Percentiles rank a stretch among this genome's conserved stretches.
Evolutionary conservation across 1,140 invertebrate genomes (phyloP).

Genomic region (Cardiocondyla obscurior): DNA sequence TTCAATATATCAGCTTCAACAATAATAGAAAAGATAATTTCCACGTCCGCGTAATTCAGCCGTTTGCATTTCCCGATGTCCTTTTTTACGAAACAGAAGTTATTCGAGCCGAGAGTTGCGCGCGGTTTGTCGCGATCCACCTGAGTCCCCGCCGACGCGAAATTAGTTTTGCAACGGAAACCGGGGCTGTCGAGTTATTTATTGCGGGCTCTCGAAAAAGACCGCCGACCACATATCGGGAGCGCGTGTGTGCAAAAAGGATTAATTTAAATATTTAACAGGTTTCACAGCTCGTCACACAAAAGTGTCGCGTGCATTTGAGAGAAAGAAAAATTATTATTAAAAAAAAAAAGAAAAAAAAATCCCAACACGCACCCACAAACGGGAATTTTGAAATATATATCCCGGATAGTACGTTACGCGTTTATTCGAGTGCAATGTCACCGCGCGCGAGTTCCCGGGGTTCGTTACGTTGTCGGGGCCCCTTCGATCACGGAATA

Average conservation of each 20-base stretch:
- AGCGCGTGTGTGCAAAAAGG: neutral
- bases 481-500: neutral
- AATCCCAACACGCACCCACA: neutral
- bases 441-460: no score
- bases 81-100: slow-evolving; percentile 11
- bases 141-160: slow-evolving; percentile 18
- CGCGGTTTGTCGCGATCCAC: slow-evolving; percentile 24
- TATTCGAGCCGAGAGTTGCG: slow-evolving; percentile 21
- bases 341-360: slow-evolving; percentile 20
- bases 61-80: neutral
- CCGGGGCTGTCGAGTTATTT: slow-evolving; percentile 33
- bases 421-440: no score
- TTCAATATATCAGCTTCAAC: neutral
- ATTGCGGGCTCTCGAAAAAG: slow-evolving; percentile 18
- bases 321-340: slow-evolving; percentile 27
- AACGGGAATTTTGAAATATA: neutral
- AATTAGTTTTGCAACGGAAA: slow-evolving; percentile 44
- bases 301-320: neutral
- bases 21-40: slow-evolving; percentile 1
- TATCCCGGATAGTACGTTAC: neutral
- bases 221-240: neutral
- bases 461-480: neutral
- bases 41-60: neutral
- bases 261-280: slow-evolving; percentile 40
- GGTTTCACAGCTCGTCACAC: neutral